Percentiles rank a stretch among this genome's conserved stretches.
phyloP scores from a whole-genome alignment of 1,140 invertebrate species.

The Parapsyche elsis region DNA sequence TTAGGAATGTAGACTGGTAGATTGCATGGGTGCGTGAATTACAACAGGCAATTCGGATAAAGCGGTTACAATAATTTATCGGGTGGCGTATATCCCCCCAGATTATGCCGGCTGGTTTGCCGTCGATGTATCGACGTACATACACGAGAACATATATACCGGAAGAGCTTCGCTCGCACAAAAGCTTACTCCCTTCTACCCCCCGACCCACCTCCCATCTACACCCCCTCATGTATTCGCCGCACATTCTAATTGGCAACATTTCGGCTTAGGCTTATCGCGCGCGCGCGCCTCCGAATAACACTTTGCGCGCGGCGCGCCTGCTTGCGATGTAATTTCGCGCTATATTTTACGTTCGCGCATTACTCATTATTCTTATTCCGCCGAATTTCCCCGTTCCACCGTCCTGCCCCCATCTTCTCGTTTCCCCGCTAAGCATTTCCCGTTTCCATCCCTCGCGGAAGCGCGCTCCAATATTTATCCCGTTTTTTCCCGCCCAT shows the following conservation, averaged over 20 bases:
- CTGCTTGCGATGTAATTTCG: constrained; percentile 48
- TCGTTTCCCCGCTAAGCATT: background rate
- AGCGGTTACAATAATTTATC: constrained; percentile 32
- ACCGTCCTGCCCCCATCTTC: background rate
- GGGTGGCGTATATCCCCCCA: constrained; percentile 8
- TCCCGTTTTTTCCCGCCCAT: constrained; percentile 34
- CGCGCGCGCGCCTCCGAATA: constrained; percentile 32
- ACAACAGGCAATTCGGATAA: constrained; percentile 17
- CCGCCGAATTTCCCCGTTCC: constrained; percentile 48
- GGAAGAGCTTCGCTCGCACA: background rate
- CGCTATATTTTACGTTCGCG: constrained; percentile 54
- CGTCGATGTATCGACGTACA: background rate
- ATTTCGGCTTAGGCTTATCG: constrained; percentile 49
- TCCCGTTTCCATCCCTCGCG: constrained; percentile 19
- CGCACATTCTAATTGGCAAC: constrained; percentile 49
- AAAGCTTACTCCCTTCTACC: background rate
- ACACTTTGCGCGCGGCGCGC: constrained; percentile 46
- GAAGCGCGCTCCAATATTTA: constrained; percentile 42
- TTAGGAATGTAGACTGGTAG: background rate
- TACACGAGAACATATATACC: background rate
- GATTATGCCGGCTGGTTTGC: background rate
- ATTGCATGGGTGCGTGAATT: constrained; percentile 9
- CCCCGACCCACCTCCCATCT: background rate
- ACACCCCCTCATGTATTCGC: constrained; percentile 27
- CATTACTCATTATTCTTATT: constrained; percentile 57